Evolutionary conservation across 2,113 vertebrate genomes (phyloP).

Genomic region (Muntiacus reevesi): DNA sequence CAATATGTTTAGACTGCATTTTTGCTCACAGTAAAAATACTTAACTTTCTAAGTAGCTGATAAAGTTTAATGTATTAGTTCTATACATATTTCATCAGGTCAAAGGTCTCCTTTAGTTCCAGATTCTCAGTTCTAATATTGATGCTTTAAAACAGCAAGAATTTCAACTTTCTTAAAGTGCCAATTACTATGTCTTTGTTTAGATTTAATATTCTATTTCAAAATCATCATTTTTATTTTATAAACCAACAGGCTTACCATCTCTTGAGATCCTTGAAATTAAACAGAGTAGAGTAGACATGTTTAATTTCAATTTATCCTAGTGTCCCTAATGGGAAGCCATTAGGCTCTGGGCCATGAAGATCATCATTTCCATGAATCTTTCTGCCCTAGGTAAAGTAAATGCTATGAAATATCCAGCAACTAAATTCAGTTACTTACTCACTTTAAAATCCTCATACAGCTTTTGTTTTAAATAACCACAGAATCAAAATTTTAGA

Average conservation of each 20-base stretch:
- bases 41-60: background rate
- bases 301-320: constrained; percentile 13
- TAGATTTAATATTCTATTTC: constrained; percentile 19
- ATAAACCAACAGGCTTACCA: background rate
- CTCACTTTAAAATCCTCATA: background rate
- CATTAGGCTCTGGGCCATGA: background rate
- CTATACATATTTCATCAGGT: background rate
- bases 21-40: background rate
- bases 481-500: constrained; percentile 28
- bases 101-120: background rate
- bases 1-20: background rate
- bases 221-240: background rate
- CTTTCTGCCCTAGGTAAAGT: background rate
- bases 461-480: constrained; percentile 9
- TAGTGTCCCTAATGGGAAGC: background rate
- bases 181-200: background rate
- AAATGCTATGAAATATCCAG: background rate
- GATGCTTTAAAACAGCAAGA: constrained; percentile 31
- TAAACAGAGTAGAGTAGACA: background rate
- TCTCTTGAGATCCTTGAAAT: background rate
- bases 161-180: background rate
- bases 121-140: background rate
- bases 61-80: background rate
- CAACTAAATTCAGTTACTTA: background rate
- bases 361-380: background rate